Conservation (phyloP, 1,140 invertebrate genomes). For the Phymorhynchus buccinoides region DNA sequence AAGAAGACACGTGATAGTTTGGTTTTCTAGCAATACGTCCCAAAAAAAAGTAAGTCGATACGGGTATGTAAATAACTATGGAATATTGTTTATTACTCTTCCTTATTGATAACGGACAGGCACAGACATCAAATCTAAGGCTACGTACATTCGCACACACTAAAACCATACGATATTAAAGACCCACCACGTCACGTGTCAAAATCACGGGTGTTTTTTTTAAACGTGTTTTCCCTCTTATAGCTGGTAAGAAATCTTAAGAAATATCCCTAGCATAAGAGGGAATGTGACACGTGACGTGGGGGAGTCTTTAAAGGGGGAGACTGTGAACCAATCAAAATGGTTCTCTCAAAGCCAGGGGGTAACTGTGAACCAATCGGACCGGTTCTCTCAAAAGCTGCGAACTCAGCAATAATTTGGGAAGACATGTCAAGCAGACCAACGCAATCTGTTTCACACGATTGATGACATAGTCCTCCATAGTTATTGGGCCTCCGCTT, state of each 20-base stretch:
- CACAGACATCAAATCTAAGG: neutral
- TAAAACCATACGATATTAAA: no score
- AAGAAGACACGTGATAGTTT: constrained; percentile 39
- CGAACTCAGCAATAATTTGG: neutral
- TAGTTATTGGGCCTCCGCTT: neutral
- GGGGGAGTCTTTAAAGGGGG: no score
- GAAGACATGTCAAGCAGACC: constrained; percentile 18
- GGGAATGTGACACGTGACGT: no score
- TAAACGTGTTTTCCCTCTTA: no score
- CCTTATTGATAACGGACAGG: neutral
- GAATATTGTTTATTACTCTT: constrained; percentile 4
- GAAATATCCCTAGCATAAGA: no score
- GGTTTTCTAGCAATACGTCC: constrained; percentile 37
- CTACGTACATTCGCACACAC: no score
- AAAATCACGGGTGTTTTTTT: no score
- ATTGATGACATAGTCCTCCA: neutral
- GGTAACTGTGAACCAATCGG: neutral
- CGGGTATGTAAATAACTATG: constrained; percentile 7
- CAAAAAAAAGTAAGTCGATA: neutral
- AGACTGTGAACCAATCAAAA: neutral
- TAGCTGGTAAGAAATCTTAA: no score
- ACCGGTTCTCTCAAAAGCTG: no score
- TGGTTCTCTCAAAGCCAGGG: neutral
- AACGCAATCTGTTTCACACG: neutral
- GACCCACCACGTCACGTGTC: no score